Evolutionary conservation across 2,888 invertebrate species (phyloP), one percentile per base, ranked within the genome.

Genomic region (Epirrhoe alternata): DNA sequence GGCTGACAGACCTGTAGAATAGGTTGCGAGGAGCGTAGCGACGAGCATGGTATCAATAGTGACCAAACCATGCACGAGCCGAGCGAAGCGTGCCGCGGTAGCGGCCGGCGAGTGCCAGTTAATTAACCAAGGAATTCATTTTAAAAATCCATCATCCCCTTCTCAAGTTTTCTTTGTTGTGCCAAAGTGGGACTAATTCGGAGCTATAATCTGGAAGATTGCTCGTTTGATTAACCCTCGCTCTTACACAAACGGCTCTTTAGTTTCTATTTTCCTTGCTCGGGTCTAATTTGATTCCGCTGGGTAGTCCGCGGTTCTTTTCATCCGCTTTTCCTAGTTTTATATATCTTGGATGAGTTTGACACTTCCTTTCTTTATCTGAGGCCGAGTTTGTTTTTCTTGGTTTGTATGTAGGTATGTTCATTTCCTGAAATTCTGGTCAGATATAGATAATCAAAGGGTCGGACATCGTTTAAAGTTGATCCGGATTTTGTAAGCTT

Each of bases 151-250:
- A 69, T 64, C 69, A 61, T 70, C 64, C 69, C 73, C 73, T 73
- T 81, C 80, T 76, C 75, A 82, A 80, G 78, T 38, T 82, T 64
- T 66, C 83, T 83, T 79, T 82, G 82, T 84, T 86, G 80, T 84
- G 73, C 78, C 77, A 82, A 83, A 86, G 79, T 80, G 81, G 77
- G 74, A 73, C 77, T 83, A 84, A 86, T 86, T 84, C 76, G 73
- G 72, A 66, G 75, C 76, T 61, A 78, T 80, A 82, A 77, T 76
- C 78, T 81, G 83, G 84, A 82, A 85, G 80, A 85, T 82, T 80
- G 82, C 78, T 74, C 79, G 77, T 84, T 81, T 85, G 83, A 85
- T 83, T 85, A 81, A 82, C 80, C 75, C 74, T 77, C 74, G 82
- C 16, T 47, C 65, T 74, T 67, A 70, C 70, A 72, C 62, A 51